Base-by-base conservation (phyloP, 2,797 vertebrate species). In the Pseudomugil gertrudae region DNA sequence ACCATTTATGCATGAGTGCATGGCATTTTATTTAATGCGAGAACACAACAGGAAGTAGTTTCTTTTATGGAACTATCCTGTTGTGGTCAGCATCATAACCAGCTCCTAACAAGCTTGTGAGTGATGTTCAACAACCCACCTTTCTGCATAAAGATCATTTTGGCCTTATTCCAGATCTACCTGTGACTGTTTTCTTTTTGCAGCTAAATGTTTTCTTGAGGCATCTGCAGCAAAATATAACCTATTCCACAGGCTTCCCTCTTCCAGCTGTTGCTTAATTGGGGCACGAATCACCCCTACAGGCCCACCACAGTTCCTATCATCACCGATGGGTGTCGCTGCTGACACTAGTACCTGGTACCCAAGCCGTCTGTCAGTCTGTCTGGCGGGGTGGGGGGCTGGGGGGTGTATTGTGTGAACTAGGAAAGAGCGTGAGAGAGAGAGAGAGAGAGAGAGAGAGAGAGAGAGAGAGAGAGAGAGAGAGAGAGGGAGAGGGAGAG, bases 241-340 rank as follows among this genome's bases (percentile, higher is more conserved):
- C n/a, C 21, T 53, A 9, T 33, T 33, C 9, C 9, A 26, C 23
- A 11, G 8, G 23, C 10, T 19, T 26, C 17, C 8, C 8, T 29
- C 17, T n/a, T 56, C 57, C 75, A 69, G 79, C 69, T 75, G 69
- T 64, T 24, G 30, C 36, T 0, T 52, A 11, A 5, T 9, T 24
- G 53, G 66, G 79, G 59, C 76, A 61, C 53, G 32, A 1, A 66
- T 56, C 33, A 26, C 45, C 53, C 29, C 3, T n/a, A n/a, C n/a
- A n/a, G n/a, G n/a, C 35, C 54, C 47, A 26, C 14, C 0, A 43
- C 1, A 24, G 33, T 78, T 17, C 66, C 69, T 83, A 57, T 61
- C 57, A 71, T 84, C 74, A 64, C 87, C 93, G 33, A 55, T 61
- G 72, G 89, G 89, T 84, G 93, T 87, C 93, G 87, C 92, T 92